Conservation (phyloP, 2,888 invertebrate species). For the Gasteruption jaculator region DNA sequence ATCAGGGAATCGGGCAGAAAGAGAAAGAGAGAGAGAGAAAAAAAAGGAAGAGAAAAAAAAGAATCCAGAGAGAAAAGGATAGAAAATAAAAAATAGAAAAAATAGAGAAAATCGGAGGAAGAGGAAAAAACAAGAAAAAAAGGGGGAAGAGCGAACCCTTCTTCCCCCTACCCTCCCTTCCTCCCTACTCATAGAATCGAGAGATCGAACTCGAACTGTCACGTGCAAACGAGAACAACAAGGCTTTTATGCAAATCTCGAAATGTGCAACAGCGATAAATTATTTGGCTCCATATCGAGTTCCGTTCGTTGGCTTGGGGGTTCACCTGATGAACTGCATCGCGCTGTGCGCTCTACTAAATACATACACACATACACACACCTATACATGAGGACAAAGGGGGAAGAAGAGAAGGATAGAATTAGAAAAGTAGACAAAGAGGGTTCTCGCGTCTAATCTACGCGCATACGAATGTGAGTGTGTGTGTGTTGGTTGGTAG, state of each 20-base stretch:
- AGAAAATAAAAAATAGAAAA: too few species aligned
- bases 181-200: slow-evolving; percentile 12
- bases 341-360: too few species aligned
- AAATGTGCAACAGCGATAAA: too few species aligned
- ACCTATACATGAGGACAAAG: background rate
- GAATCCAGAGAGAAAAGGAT: too few species aligned
- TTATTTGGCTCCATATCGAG: too few species aligned
- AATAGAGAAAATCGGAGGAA: too few species aligned
- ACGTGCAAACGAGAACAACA: background rate
- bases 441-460: slow-evolving; percentile 20
- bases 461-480: slow-evolving; percentile 11
- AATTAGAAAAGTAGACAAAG: slow-evolving; percentile 18
- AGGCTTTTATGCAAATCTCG: background rate
- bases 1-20: slow-evolving; percentile 9
- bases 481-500: slow-evolving; percentile 26
- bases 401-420: slow-evolving; percentile 6
- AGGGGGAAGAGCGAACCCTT: slow-evolving; percentile 10
- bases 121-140: slow-evolving; percentile 6
- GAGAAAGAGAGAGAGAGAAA: slow-evolving; percentile 14
- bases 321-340: too few species aligned
- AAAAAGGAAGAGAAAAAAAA: too few species aligned
- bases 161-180: slow-evolving; percentile 15
- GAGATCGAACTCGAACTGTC: too few species aligned
- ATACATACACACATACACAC: too few species aligned
- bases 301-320: too few species aligned